These are phyloP conservation scores for Cyclargus thomasi DNA, from an alignment of 1,140 invertebrate genomes.

Conservation along the genomic window DNA sequence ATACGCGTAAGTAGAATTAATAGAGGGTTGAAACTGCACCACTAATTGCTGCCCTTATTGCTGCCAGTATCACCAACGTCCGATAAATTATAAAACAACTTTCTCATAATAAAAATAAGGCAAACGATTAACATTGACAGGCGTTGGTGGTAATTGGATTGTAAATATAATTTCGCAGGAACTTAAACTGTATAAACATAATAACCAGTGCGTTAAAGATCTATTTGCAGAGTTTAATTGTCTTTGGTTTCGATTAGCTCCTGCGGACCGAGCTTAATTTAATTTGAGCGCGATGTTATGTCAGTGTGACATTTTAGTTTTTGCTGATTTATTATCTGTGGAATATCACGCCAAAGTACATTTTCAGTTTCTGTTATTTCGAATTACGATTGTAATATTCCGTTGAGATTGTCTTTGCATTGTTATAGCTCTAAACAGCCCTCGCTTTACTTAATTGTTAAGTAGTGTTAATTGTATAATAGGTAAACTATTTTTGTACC, in stretches of 20 bases:
- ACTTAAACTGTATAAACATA: no score
- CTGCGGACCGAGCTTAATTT: background rate
- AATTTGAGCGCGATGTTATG: background rate
- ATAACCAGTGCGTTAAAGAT: background rate
- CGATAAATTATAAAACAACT: no score
- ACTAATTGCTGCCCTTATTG: no score
- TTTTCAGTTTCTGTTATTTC: conserved; percentile 10
- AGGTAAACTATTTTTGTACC: conserved; percentile 75
- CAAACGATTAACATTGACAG: no score
- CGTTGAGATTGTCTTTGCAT: conserved; percentile 28
- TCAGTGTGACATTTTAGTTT: background rate
- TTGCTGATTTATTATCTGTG: background rate
- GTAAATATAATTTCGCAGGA: no score
- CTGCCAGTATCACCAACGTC: no score
- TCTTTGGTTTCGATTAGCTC: background rate
- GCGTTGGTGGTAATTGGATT: no score
- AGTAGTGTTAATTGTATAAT: conserved; percentile 73
- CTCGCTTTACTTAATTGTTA: conserved; percentile 71
- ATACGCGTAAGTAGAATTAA: conserved; percentile 69
- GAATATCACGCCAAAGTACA: background rate
- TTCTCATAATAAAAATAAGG: no score
- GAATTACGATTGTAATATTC: conserved; percentile 22
- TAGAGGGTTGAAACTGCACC: conserved; percentile 32
- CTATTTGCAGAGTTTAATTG: no score
- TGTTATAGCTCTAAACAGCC: conserved; percentile 37